Evolutionary conservation across 2,113 vertebrate species (phyloP).

Genomic region (Corvus hawaiiensis): DNA sequence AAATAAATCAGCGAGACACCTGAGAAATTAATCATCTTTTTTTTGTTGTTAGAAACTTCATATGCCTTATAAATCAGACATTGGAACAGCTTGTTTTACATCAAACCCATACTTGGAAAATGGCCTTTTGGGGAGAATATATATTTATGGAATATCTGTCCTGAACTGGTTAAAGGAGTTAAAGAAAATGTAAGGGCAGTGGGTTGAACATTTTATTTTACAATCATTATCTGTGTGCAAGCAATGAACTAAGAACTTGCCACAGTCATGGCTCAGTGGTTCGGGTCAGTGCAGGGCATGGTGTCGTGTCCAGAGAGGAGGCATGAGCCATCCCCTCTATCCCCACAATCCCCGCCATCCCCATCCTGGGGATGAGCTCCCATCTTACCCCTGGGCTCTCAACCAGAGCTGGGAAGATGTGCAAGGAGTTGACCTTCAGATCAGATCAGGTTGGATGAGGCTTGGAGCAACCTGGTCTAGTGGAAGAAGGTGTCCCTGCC

Average conservation of each 20-base stretch:
- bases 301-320: not conserved
- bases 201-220: not conserved
- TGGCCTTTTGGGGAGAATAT: not conserved
- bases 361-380: not conserved
- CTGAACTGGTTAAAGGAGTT: not conserved
- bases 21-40: conserved; percentile 29
- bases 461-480: not conserved
- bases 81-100: not conserved
- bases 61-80: conserved; percentile 40
- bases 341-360: not conserved
- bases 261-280: not conserved
- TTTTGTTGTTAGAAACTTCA: conserved; percentile 21
- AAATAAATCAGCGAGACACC: conserved; percentile 54
- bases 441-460: fast-evolving
- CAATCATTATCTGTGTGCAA: not conserved
- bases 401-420: not conserved
- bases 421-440: not conserved
- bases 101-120: not conserved
- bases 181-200: not conserved
- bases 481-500: not conserved
- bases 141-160: not conserved
- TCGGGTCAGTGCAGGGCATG: not conserved
- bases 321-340: not conserved
- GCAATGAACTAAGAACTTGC: not conserved
- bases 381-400: not conserved